These are phyloP conservation scores for Bucorvus abyssinicus DNA, from an alignment of 2,797 vertebrate genomes.

Conservation along the genomic window DNA sequence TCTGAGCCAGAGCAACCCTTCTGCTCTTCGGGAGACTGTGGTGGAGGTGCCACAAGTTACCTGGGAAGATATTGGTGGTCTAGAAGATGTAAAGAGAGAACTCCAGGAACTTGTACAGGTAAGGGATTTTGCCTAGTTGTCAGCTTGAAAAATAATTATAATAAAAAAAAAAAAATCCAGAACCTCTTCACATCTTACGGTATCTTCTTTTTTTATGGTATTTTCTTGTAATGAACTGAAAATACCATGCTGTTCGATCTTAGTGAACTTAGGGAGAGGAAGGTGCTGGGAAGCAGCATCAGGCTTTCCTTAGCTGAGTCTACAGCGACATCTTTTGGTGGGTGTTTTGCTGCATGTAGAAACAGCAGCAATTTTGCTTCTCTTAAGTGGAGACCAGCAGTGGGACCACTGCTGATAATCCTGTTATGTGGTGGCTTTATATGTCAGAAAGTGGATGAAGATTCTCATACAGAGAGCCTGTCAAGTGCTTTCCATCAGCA, in stretches of 20 bases:
- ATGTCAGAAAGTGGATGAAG: not conserved
- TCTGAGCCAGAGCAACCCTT: conserved; percentile 96
- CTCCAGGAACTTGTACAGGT: conserved; percentile 97
- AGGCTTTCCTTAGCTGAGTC: not conserved
- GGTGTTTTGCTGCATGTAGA: not conserved
- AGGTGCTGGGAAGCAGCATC: not conserved
- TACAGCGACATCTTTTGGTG: too few relatives aligned
- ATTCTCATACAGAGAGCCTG: not conserved
- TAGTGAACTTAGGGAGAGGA: not conserved
- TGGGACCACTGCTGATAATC: not conserved
- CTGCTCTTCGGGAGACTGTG: conserved; percentile 93
- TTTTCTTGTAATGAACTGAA: not conserved
- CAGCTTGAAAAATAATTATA: not conserved
- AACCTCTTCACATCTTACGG: not conserved
- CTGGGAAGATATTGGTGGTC: conserved; percentile 95
- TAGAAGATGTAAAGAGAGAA: conserved; percentile 96
- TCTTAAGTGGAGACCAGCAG: not conserved
- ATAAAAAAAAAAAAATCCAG: not conserved
- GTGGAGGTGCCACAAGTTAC: conserved; percentile 96
- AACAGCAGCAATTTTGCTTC: not conserved
- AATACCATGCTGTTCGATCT: not conserved
- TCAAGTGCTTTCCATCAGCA: not conserved
- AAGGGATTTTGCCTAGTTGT: conserved; percentile 21
- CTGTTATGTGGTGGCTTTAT: not conserved
- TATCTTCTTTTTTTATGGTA: too few relatives aligned